Evolutionary conservation across 2,113 vertebrate genomes (phyloP).

Genomic region (Thalassarche chlororhynchos): DNA sequence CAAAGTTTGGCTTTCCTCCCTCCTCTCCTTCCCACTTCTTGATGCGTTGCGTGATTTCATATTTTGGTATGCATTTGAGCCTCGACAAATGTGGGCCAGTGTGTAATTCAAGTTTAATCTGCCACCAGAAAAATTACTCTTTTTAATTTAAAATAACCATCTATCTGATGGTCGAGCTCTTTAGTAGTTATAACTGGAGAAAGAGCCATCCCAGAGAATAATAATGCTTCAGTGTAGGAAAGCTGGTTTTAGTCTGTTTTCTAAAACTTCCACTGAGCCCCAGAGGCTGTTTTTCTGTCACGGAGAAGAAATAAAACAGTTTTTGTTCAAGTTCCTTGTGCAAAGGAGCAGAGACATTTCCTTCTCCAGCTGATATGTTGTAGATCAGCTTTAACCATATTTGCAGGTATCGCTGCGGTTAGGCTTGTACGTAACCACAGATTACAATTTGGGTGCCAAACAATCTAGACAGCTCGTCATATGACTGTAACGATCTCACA

Average conservation of each 20-base stretch:
- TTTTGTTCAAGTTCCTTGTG: constrained; percentile 16
- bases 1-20: background rate
- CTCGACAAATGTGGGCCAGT: background rate
- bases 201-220: background rate
- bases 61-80: background rate
- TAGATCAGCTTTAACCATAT: constrained; percentile 16
- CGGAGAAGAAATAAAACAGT: background rate
- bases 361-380: background rate
- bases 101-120: background rate
- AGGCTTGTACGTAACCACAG: background rate
- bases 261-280: background rate
- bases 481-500: background rate
- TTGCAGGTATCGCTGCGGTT: background rate
- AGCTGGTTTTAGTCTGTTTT: background rate
- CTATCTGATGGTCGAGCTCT: background rate
- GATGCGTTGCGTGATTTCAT: fast-evolving
- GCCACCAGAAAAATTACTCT: background rate
- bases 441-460: background rate
- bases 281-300: background rate
- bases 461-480: constrained; percentile 2
- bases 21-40: background rate
- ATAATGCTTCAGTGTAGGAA: background rate
- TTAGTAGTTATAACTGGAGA: background rate
- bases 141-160: background rate
- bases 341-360: background rate